Conservation (phyloP, 1,140 invertebrate species). For the Microplitis demolitor region DNA sequence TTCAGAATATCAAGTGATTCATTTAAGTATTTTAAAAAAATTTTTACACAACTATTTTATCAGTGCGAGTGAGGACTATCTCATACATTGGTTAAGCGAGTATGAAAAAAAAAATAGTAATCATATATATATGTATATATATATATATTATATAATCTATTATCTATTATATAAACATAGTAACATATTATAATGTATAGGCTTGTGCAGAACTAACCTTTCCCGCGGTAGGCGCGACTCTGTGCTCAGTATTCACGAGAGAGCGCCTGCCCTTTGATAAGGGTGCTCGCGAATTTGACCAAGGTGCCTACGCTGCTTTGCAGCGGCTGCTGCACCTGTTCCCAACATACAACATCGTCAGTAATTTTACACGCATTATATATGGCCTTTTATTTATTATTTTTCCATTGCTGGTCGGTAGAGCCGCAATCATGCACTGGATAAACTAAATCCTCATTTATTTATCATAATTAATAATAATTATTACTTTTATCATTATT, state of each 20-base stretch:
- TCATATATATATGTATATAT: background rate
- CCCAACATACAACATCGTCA: constrained; percentile 56
- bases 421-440: constrained; percentile 3
- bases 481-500: no score
- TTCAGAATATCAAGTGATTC: no score
- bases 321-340: constrained; percentile 75
- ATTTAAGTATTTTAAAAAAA: no score
- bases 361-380: constrained; percentile 26
- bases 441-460: constrained; percentile 10
- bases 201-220: constrained; percentile 58
- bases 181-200: constrained; percentile 42
- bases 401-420: constrained; percentile 1
- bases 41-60: background rate
- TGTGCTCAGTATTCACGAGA: constrained; percentile 66
- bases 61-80: constrained; percentile 11
- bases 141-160: constrained; percentile 2
- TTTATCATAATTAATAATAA: no score
- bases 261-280: constrained; percentile 88
- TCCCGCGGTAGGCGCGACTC: constrained; percentile 49
- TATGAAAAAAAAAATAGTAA: constrained; percentile 8
- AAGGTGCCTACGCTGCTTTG: constrained; percentile 77
- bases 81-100: constrained; percentile 35
- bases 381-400: constrained; percentile 4
- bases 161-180: constrained; percentile 9
- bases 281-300: constrained; percentile 88